Evolutionary conservation across 1,140 invertebrate genomes (phyloP).

Genomic region (Plectrocnemia conspersa): DNA sequence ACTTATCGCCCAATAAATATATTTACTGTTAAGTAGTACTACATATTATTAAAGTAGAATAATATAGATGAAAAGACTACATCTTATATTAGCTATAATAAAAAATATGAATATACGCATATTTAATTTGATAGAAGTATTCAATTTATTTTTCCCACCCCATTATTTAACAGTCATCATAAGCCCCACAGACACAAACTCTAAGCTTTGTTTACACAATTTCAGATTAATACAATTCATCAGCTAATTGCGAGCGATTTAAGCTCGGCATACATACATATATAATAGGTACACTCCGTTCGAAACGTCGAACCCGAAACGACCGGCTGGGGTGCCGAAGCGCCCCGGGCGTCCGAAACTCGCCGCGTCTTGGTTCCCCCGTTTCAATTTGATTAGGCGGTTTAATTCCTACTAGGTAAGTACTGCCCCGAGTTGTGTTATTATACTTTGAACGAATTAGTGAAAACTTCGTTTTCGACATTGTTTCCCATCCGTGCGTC

Average conservation of each 20-base stretch:
- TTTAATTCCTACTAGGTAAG: constrained; percentile 18
- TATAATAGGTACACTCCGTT: constrained; percentile 9
- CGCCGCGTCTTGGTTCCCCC: constrained; percentile 3
- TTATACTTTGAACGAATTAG: constrained; percentile 26
- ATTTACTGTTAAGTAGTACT: too few relatives aligned
- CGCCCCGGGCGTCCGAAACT: constrained; percentile 3
- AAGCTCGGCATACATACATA: background rate
- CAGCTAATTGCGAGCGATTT: background rate
- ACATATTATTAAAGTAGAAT: too few relatives aligned
- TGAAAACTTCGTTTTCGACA: constrained; percentile 26
- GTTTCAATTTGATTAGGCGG: constrained; percentile 19
- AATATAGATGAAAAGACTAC: too few relatives aligned
- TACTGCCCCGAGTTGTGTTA: constrained; percentile 9
- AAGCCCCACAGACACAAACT: too few relatives aligned
- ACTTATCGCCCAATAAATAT: too few relatives aligned
- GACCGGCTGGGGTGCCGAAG: background rate
- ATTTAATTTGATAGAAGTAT: too few relatives aligned
- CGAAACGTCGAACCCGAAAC: background rate
- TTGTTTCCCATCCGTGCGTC: constrained; percentile 19
- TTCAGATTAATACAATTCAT: background rate
- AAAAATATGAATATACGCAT: too few relatives aligned
- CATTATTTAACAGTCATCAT: too few relatives aligned
- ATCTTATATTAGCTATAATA: too few relatives aligned
- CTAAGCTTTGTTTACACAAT: too few relatives aligned
- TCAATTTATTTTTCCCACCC: too few relatives aligned